A percentile compares a stretch with the other conserved stretches of the same genome.
Conservation (phyloP, 2,888 invertebrate genomes). For the Ecdyonurus torrentis region DNA sequence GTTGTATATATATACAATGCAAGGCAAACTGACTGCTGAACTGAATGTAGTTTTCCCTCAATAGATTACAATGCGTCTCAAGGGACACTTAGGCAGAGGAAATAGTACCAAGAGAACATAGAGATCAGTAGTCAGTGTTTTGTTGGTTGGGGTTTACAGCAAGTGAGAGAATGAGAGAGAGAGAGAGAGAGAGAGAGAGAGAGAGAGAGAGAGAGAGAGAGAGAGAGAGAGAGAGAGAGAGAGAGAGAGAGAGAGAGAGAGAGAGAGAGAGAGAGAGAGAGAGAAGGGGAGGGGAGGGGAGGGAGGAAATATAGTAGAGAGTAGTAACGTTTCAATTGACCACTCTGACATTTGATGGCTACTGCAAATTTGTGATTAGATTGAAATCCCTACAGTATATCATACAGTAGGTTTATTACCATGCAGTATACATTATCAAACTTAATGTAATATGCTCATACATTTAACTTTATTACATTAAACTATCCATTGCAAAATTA, state of each 20-base stretch:
- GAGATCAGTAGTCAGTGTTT: background rate
- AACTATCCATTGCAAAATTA: no score
- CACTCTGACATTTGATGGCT: conserved; percentile 9
- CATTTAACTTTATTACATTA: no score
- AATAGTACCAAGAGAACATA: background rate
- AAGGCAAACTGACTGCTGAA: no score
- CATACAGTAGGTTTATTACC: background rate
- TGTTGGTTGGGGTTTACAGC: background rate
- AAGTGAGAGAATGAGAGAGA: background rate
- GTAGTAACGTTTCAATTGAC: conserved; percentile 8
- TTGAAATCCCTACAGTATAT: conserved; percentile 10
- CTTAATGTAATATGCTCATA: background rate
- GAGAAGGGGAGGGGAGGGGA: background rate
- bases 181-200: background rate
- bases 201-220: no score
- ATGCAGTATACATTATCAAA: background rate
- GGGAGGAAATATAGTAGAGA: background rate
- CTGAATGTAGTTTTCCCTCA: background rate
- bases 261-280: background rate
- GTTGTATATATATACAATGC: no score
- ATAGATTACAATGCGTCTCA: background rate
- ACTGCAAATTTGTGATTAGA: conserved; percentile 18
- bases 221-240: no score
- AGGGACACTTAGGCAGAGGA: background rate
- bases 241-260: no score